Conservation (phyloP, 1,140 invertebrate species). For the Ephestia elutella region DNA sequence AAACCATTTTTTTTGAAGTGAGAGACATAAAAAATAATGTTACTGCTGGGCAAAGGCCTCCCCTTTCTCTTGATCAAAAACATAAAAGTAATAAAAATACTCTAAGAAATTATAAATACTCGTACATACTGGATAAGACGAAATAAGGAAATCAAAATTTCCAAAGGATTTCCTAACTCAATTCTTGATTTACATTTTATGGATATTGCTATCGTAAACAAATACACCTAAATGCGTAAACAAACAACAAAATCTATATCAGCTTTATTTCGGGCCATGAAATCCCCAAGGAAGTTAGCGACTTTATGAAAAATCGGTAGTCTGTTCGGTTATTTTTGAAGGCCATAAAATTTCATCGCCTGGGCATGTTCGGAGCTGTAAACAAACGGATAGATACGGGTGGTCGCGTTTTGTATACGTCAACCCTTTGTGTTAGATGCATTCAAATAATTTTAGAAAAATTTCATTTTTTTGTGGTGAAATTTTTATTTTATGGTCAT, state of each 20-base stretch:
- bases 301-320: constrained; percentile 3
- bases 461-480: no score
- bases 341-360: constrained; percentile 1
- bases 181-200: not conserved
- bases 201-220: not conserved
- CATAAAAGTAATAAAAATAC: no score
- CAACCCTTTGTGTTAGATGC: not conserved
- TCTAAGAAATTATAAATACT: not conserved
- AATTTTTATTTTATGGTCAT: no score
- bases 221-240: not conserved
- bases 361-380: not conserved
- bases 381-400: not conserved
- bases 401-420: not conserved
- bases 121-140: not conserved
- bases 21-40: no score
- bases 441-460: no score
- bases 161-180: not conserved
- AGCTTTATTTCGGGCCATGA: not conserved
- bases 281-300: not conserved
- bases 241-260: constrained; percentile 3
- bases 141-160: not conserved
- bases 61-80: no score
- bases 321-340: constrained; percentile 5
- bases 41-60: no score
- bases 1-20: no score